Conservation (phyloP, 2,113 vertebrate species). For the Brienomyrus brachyistius region DNA sequence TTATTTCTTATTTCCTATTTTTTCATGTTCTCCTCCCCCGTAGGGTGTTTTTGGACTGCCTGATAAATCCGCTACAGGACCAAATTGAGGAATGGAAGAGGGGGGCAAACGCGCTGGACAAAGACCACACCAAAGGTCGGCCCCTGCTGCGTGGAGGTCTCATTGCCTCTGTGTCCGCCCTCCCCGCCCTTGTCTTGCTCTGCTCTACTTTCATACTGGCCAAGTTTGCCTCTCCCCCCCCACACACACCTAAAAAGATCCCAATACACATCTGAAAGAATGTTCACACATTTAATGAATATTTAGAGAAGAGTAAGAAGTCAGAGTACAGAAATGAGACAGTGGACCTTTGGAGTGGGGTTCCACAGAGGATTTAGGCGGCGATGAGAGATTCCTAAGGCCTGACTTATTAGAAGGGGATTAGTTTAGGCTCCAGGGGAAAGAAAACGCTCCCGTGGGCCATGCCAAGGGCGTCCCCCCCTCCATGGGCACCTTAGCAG, state of each 20-base stretch:
- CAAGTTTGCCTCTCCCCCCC: background rate
- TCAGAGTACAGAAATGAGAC: background rate
- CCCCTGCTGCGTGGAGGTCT: background rate
- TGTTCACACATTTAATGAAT: background rate
- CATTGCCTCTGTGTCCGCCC: background rate
- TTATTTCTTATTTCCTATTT: too few relatives aligned
- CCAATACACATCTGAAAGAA: background rate
- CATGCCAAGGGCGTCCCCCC: background rate
- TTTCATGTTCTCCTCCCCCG: slow-evolving; percentile 2
- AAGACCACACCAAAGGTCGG: slow-evolving; percentile 89
- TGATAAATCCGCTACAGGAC: slow-evolving; percentile 93
- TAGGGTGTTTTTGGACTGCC: slow-evolving; percentile 84
- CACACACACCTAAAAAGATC: background rate
- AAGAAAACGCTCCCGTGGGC: background rate
- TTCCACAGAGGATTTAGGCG: background rate
- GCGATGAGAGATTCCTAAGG: background rate
- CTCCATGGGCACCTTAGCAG: background rate
- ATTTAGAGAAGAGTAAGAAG: background rate
- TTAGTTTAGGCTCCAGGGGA: background rate
- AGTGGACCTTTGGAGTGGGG: background rate
- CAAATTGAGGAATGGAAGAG: slow-evolving; percentile 97
- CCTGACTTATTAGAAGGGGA: background rate
- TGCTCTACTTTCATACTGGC: background rate
- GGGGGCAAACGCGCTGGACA: slow-evolving; percentile 84
- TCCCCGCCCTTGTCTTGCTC: background rate